Base-by-base conservation (phyloP, 2,888 invertebrate genomes). In the Zhengitettix transpicula region DNA sequence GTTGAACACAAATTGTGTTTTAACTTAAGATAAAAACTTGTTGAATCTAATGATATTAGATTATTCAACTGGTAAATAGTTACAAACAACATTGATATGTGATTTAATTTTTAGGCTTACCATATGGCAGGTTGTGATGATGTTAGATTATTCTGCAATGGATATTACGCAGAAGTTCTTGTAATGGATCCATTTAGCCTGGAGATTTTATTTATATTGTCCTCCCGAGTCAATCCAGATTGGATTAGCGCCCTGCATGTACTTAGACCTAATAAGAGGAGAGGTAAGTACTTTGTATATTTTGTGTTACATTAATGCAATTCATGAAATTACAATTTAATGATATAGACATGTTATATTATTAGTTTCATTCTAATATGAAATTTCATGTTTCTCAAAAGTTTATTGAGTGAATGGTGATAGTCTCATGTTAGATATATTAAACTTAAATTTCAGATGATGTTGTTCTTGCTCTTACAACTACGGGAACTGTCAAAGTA, bases 221-320 rank as follows among this genome's bases (percentile, higher is more conserved):
- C 91, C 66, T 96, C 96, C 0, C 87, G 93, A 71, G 92, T 97
- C 63, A 94, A 94, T 71, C 96, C 98, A 0, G 98, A 99, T 70
- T 99, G 99, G 98, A 94, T 99, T 68, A 92, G 93, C 63, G 93
- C 98, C 55, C 80, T 97, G 66, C 93, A 95, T 75, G 89, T 98
- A 44, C 73, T 86, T 55, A 72, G 80, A 65, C 83, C 83, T 64
- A 77, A 78, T 67, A 81, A 81, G 71, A 76, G 81, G 73, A 79
- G 81, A 74, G 83, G 83, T 83, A 63, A 59, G 69, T 71, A 53
- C 16, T 51, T 51, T 51, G 9, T 16, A 16, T 16, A 10, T 53
- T n/a, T 10, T 10, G 17, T 16, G 14, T 10, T 53, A 14, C 14
- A 53, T 8, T 53, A 28, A 16, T 53, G 14, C 9, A 53, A 16